phyloP scores from a whole-genome alignment of 2,797 vertebrate species.

The Danio aesculapii region DNA sequence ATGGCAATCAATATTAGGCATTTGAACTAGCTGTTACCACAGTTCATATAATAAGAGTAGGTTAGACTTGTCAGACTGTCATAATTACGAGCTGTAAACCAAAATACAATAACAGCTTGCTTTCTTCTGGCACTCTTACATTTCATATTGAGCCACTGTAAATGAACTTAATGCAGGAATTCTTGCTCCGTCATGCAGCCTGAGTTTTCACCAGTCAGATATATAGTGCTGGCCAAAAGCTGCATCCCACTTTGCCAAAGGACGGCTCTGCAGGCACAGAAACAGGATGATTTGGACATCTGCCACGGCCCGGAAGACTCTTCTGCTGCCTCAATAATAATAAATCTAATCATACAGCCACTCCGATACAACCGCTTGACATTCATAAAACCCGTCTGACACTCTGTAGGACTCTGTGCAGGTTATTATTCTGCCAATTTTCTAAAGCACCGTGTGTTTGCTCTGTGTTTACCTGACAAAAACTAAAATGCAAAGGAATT shows the following conservation, averaged over 20 bases:
- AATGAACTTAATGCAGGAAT: conserved; percentile 7
- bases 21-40: neutral
- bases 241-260: conserved; percentile 60
- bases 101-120: neutral
- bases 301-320: conserved; percentile 61
- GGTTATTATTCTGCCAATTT: conserved; percentile 27
- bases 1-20: neutral
- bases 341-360: conserved; percentile 75
- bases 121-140: neutral
- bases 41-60: too few relatives aligned
- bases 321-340: conserved; percentile 71
- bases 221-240: conserved; percentile 59
- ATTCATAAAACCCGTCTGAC: conserved; percentile 32
- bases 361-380: conserved; percentile 58
- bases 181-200: conserved; percentile 40
- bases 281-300: conserved; percentile 55
- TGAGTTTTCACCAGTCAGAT: conserved; percentile 58
- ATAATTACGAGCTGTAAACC: neutral
- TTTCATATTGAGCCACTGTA: neutral
- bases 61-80: neutral
- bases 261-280: conserved; percentile 66
- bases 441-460: neutral
- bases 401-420: neutral
- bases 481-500: neutral
- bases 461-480: neutral